Conservation (phyloP, 2,797 vertebrate species). For the Phoebastria nigripes region DNA sequence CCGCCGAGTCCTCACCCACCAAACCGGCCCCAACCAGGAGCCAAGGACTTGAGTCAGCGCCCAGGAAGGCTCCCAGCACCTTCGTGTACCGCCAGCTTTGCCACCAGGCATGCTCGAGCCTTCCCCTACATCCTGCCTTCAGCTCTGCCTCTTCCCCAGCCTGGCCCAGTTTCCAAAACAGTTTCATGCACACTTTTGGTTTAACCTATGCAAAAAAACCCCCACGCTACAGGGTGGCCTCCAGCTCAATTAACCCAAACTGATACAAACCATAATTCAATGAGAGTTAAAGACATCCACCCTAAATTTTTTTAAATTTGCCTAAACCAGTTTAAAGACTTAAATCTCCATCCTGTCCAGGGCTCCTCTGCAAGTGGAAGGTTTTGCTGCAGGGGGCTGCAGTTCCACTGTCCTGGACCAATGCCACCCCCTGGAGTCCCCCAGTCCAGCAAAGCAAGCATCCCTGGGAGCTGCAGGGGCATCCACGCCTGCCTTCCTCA, state of each 20-base stretch:
- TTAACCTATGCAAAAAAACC: neutral
- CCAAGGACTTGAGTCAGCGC: accelerated
- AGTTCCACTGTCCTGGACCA: neutral
- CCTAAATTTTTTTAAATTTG: neutral
- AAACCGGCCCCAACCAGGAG: neutral
- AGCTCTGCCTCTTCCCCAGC: neutral
- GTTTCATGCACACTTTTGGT: neutral
- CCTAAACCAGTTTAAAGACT: neutral
- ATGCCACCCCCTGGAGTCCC: neutral
- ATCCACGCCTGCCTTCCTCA: accelerated
- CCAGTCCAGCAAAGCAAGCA: accelerated
- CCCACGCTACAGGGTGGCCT: neutral
- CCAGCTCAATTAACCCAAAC: neutral
- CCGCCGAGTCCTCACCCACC: neutral
- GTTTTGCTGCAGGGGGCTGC: neutral
- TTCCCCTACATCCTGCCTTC: accelerated
- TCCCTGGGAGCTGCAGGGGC: neutral
- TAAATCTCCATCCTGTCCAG: accelerated
- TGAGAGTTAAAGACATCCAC: neutral
- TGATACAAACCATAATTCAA: neutral
- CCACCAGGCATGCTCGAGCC: accelerated
- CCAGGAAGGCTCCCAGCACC: neutral
- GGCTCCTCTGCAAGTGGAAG: neutral
- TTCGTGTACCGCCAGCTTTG: accelerated
- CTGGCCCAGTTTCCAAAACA: neutral